Percentiles rank a stretch among this genome's conserved stretches.
Conservation (phyloP, 2,888 invertebrate genomes). For the Entomobrya multifasciata region DNA sequence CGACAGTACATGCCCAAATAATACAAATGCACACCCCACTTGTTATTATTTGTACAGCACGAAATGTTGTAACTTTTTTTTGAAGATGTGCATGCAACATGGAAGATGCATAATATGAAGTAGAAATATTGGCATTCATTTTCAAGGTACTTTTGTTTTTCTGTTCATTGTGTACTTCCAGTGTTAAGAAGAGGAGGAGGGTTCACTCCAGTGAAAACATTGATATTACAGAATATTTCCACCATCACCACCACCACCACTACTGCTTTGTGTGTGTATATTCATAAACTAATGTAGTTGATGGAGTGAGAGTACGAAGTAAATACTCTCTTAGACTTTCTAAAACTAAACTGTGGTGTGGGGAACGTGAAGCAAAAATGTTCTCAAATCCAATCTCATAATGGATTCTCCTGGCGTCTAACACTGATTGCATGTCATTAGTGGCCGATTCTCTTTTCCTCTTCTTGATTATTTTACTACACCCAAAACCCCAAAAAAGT, state of each 20-base stretch:
- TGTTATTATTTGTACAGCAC: no score
- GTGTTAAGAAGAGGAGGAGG: constrained; percentile 44
- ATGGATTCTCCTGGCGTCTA: constrained; percentile 80
- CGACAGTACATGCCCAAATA: constrained; percentile 55
- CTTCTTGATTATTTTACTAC: constrained; percentile 80
- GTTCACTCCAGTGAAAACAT: constrained; percentile 26
- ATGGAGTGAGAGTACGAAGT: constrained; percentile 30
- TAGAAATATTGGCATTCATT: not conserved
- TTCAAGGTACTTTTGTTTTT: not conserved
- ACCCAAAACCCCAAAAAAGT: constrained; percentile 58
- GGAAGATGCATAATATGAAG: not conserved
- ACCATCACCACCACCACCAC: not conserved
- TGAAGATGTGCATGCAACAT: no score
- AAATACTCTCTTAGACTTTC: not conserved
- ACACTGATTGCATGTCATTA: constrained; percentile 80
- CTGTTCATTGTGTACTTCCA: constrained; percentile 31
- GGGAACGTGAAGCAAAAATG: constrained; percentile 67
- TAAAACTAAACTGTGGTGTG: no score
- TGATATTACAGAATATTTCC: not conserved
- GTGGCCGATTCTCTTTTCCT: constrained; percentile 79
- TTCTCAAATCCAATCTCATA: constrained; percentile 80
- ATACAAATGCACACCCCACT: constrained; percentile 63
- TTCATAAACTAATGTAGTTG: constrained; percentile 42
- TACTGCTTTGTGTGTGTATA: constrained; percentile 1
- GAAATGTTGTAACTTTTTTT: no score